Percentiles rank a stretch among this genome's conserved stretches.
These are phyloP conservation scores for Mus musculus DNA, from an alignment of 2,113 vertebrate species.

Conservation along the genomic window DNA sequence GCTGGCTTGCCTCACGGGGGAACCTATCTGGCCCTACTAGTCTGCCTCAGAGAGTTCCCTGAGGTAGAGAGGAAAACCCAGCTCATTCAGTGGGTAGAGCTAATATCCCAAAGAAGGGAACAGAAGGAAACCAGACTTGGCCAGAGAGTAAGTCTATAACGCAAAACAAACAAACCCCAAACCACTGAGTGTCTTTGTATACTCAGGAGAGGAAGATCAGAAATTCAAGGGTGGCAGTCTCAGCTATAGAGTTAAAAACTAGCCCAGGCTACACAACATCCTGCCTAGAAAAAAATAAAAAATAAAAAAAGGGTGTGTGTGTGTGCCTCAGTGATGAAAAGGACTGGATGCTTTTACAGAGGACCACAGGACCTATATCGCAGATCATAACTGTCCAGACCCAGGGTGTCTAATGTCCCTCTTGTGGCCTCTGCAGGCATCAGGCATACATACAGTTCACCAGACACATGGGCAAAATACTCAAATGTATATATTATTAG, in stretches of 20 bases:
- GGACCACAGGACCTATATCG: neutral
- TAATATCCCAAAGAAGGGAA: no score
- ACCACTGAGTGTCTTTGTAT: neutral
- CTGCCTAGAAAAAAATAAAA: neutral
- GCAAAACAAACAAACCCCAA: neutral
- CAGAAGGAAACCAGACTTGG: neutral
- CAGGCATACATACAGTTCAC: neutral
- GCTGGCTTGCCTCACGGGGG: neutral
- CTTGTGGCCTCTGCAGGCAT: neutral
- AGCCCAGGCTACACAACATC: neutral
- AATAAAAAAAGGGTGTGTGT: neutral
- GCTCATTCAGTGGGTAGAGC: accelerated
- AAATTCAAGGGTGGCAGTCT: neutral
- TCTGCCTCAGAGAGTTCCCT: neutral
- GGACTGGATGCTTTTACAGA: neutral
- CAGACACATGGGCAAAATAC: neutral
- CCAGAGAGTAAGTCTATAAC: no score
- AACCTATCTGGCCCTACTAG: neutral
- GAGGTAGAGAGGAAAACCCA: neutral
- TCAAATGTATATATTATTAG: neutral
- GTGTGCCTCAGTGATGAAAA: neutral
- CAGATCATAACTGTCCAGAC: neutral
- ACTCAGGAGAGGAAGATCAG: neutral
- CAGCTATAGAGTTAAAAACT: neutral
- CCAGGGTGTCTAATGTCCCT: neutral